phyloP scores from a whole-genome alignment of 2,113 vertebrate species.

The Smithornis capensis region DNA sequence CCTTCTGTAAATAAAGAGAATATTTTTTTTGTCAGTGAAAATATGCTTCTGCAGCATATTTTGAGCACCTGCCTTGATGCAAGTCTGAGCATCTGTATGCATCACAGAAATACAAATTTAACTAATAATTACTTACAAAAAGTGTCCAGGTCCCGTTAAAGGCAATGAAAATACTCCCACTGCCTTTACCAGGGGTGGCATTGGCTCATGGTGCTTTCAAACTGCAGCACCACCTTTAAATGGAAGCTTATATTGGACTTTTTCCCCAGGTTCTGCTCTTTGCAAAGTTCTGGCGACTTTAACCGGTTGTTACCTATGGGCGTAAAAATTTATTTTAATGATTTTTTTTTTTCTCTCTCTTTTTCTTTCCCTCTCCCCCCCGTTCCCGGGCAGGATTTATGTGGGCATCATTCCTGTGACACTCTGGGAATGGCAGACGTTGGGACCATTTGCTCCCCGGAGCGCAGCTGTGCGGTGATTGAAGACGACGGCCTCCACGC shows the following conservation, averaged over 20 bases:
- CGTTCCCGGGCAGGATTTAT: slow-evolving; percentile 87
- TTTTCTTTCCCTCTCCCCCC: neutral
- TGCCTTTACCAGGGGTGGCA: neutral
- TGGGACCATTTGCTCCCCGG: slow-evolving; percentile 95
- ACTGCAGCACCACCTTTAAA: neutral
- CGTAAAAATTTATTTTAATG: slow-evolving; percentile 55
- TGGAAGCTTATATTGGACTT: neutral
- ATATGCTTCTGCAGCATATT: neutral
- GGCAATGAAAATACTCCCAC: neutral
- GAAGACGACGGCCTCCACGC: slow-evolving; percentile 98
- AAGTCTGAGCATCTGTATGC: neutral
- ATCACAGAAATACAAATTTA: neutral
- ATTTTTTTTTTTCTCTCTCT: slow-evolving; percentile 29
- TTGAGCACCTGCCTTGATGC: neutral
- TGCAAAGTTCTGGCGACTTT: neutral
- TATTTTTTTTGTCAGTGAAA: neutral
- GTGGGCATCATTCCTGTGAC: slow-evolving; percentile 97
- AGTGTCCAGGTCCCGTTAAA: neutral
- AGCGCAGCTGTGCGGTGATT: slow-evolving; percentile 98
- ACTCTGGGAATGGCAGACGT: slow-evolving; percentile 99
- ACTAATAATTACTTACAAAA: neutral
- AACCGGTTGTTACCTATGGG: slow-evolving; percentile 31
- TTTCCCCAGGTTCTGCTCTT: neutral
- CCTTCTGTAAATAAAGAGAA: neutral
- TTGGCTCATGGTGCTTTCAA: neutral